A percentile compares a stretch with the other conserved stretches of the same genome.
Evolutionary conservation across 2,797 vertebrate species (phyloP).

Genomic region (Tokudaia tokunoshimensis): DNA sequence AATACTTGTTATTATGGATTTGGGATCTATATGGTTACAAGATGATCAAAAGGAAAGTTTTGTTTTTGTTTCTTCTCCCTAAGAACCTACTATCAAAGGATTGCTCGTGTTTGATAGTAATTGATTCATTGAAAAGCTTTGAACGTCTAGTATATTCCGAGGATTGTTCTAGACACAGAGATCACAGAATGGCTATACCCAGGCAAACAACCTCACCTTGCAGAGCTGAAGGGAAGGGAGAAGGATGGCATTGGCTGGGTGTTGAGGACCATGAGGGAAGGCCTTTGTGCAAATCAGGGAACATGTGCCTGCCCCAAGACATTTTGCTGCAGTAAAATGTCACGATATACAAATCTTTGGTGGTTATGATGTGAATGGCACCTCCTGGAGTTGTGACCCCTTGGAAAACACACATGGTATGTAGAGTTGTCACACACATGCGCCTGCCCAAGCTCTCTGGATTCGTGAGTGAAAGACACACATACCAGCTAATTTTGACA

Average conservation of each 20-base stretch:
- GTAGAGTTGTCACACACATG: accelerated
- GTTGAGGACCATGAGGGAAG: neutral
- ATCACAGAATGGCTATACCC: neutral
- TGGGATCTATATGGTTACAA: neutral
- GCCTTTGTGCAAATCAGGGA: neutral
- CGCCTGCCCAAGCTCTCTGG: neutral
- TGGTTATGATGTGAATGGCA: neutral
- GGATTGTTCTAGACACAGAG: neutral
- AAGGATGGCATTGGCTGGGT: neutral
- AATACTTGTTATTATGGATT: neutral
- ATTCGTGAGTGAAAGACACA: neutral
- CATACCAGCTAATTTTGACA: neutral
- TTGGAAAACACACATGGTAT: neutral
- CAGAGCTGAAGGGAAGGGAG: neutral
- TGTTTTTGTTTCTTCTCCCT: neutral
- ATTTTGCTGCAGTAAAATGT: neutral
- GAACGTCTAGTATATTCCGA: neutral
- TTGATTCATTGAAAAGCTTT: neutral
- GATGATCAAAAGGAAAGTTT: slow-evolving; percentile 18
- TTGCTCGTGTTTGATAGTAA: neutral
- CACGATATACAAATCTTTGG: neutral
- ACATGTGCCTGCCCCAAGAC: too few species aligned
- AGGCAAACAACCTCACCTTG: neutral
- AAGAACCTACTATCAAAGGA: neutral
- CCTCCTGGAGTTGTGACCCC: neutral